These are phyloP conservation scores for Hypothenemus hampei DNA, from an alignment of 1,140 invertebrate genomes.

Conservation along the genomic window DNA sequence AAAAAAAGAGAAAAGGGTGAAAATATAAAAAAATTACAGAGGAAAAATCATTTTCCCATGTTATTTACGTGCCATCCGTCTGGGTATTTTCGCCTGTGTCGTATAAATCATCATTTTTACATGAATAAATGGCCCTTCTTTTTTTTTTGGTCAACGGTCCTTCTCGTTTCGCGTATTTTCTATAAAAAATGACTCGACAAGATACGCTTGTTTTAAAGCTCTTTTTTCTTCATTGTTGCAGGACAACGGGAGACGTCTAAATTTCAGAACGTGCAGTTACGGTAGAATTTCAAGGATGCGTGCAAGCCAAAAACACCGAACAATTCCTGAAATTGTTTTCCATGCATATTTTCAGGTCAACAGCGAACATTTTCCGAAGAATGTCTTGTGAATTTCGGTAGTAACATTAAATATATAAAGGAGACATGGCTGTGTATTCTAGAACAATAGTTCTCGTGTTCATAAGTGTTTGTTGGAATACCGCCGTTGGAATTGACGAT, in stretches of 20 bases:
- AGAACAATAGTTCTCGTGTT: conserved; percentile 6
- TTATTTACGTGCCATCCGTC: conserved; percentile 20
- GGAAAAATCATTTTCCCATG: conserved; percentile 12
- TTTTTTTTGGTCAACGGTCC: conserved; percentile 3
- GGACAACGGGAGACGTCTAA: no score
- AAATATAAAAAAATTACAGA: background rate
- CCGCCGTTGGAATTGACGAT: background rate
- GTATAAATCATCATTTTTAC: conserved; percentile 26
- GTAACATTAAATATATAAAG: conserved; percentile 7
- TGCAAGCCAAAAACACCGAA: no score
- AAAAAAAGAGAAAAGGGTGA: background rate
- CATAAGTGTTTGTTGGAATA: conserved; percentile 9
- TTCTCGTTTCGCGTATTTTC: conserved; percentile 12
- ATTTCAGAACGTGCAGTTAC: no score
- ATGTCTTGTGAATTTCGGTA: conserved; percentile 22
- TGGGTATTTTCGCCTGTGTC: conserved; percentile 13
- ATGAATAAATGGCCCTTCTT: conserved; percentile 22
- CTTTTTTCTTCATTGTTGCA: no score
- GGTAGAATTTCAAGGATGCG: no score
- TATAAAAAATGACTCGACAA: conserved; percentile 9
- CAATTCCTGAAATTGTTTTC: no score
- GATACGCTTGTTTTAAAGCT: no score
- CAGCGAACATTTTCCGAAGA: no score
- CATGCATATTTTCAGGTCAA: no score
- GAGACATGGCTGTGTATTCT: conserved; percentile 12